Base-by-base conservation (phyloP, 2,113 vertebrate species). In the Fulmarus glacialis region DNA sequence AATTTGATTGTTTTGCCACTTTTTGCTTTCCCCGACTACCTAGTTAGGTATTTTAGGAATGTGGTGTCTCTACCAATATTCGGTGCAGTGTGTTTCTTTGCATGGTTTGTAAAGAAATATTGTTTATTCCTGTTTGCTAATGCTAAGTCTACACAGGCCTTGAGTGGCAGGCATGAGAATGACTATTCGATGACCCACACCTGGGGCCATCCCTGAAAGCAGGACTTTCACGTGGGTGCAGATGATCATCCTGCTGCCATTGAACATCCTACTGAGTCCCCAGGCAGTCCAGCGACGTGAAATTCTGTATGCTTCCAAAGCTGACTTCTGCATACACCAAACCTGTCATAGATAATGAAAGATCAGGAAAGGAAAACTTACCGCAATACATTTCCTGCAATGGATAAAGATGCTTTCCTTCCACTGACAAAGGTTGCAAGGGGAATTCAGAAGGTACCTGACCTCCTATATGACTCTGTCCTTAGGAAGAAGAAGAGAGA, bases 251-350 rank as follows among this genome's bases (percentile, higher is more conserved):
- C 24, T 71, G 23, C 34, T 75, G 30, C 64, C 11, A 9, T 24
- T 0, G 1, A 27, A 62, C 0, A 0, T 21, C 21, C 29, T 59
- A 6, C 11, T 34, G 60, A 59, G 40, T 60, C 43, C 32, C 11
- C 0, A 5, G 13, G 45, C 40, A 59, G 20, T 26, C 43, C 45
- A 43, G 21, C 0, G 1, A 9, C 1, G 0, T 43, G 18, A 70
- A 80, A 56, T 75, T 43, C 11, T 43, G 8, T 64, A 19, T 27
- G 9, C 13, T 73, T 38, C n/a, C 45, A 68, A 38, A 38, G 21
- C 26, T 72, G n/a, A 48, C 43, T 74, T 87, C 66, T 87, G 29
- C 58, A 21, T 29, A n/a, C 32, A 53, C 20, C 43, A 74, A 70
- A 45, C 18, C 15, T 52, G 9, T 24, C 50, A 62, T 6, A 66